Conservation (phyloP, 2,888 invertebrate species). For the Limenitis camilla region DNA sequence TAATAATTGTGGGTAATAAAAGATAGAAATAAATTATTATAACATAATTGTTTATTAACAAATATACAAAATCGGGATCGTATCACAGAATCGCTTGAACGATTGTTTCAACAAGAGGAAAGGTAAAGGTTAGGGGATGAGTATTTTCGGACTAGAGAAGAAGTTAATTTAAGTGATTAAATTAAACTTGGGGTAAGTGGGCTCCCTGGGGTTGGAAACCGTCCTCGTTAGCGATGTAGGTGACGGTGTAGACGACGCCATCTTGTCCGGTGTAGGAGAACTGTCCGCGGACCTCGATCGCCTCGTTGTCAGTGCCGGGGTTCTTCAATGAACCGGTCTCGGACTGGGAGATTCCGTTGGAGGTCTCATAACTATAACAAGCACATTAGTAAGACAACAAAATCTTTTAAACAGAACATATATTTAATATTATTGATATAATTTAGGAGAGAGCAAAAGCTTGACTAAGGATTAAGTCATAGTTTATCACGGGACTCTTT, state of each 20-base stretch:
- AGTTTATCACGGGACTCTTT: not conserved
- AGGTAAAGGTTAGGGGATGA: constrained; percentile 32
- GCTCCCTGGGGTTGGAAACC: constrained; percentile 69
- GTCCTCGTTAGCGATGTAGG: constrained; percentile 67
- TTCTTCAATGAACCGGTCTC: constrained; percentile 25
- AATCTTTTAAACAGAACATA: too few relatives aligned
- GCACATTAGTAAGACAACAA: too few relatives aligned
- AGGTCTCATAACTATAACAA: too few relatives aligned
- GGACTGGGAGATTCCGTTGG: constrained; percentile 40
- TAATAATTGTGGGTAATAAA: constrained; percentile 12
- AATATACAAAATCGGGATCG: constrained; percentile 40
- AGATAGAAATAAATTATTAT: constrained; percentile 21
- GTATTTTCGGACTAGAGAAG: constrained; percentile 57
- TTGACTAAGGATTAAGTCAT: not conserved
- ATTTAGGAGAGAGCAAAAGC: not conserved
- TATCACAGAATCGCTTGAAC: constrained; percentile 66
- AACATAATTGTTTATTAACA: constrained; percentile 32
- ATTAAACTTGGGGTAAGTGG: constrained; percentile 42
- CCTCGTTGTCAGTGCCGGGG: constrained; percentile 46
- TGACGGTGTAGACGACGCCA: constrained; percentile 59
- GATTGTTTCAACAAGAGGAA: constrained; percentile 33
- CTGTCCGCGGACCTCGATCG: constrained; percentile 41
- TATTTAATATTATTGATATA: too few relatives aligned
- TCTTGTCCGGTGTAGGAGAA: constrained; percentile 59
- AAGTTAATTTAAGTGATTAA: constrained; percentile 26